phyloP scores from a whole-genome alignment of 2,113 vertebrate species.

The Semnornis frantzii region DNA sequence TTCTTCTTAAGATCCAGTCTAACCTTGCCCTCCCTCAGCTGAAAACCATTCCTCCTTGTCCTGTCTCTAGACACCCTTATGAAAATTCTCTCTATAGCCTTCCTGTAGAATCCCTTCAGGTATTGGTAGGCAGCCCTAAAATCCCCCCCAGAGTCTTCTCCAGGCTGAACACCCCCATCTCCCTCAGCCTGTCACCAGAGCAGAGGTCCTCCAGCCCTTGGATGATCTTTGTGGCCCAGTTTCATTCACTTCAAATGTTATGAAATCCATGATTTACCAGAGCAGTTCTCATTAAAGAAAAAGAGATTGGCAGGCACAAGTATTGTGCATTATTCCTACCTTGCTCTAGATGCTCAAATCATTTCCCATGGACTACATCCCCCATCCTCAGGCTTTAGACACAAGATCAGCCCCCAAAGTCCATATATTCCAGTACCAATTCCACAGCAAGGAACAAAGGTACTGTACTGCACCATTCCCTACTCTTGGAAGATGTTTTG shows the following conservation, averaged over 20 bases:
- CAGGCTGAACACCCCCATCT: too few relatives aligned
- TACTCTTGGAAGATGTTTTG: background rate
- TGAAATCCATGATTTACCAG: background rate
- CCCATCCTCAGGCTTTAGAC: background rate
- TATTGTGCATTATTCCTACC: background rate
- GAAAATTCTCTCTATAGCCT: too few relatives aligned
- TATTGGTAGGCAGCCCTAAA: too few relatives aligned
- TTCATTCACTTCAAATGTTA: background rate
- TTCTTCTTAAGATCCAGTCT: too few relatives aligned
- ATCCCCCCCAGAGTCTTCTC: too few relatives aligned
- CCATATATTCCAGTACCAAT: background rate
- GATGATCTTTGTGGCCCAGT: too few relatives aligned
- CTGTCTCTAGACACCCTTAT: too few relatives aligned
- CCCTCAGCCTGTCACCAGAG: too few relatives aligned
- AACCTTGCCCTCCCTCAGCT: too few relatives aligned
- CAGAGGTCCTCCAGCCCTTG: too few relatives aligned
- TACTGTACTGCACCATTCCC: background rate
- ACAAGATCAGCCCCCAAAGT: background rate
- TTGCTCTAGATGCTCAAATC: background rate
- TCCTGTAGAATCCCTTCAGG: too few relatives aligned
- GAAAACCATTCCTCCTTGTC: too few relatives aligned
- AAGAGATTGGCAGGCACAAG: background rate
- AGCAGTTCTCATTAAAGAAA: background rate
- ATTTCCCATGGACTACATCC: background rate
- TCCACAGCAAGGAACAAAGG: background rate